Percentiles rank a stretch among this genome's conserved stretches.
phyloP scores from a whole-genome alignment of 2,888 invertebrate species.

The Pseudococcus longispinus region DNA sequence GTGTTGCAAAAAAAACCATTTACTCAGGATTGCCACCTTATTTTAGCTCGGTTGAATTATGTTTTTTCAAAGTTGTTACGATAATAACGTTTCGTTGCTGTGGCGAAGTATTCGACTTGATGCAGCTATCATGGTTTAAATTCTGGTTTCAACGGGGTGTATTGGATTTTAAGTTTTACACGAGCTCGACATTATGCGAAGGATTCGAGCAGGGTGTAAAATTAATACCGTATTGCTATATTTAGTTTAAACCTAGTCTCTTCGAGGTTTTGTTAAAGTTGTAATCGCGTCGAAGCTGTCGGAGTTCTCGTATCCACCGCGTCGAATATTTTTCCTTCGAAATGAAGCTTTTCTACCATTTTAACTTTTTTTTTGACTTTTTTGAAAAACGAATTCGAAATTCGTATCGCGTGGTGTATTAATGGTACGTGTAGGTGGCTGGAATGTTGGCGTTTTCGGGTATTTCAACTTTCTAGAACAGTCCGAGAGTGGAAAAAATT shows the following conservation, averaged over 20 bases:
- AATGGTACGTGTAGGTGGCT: not conserved
- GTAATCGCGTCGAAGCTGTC: not conserved
- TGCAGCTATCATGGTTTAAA: not conserved
- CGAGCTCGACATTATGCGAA: not conserved
- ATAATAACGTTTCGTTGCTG: not conserved
- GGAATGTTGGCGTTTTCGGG: not conserved
- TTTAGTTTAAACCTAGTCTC: not conserved
- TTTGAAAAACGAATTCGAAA: not conserved
- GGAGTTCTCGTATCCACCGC: not conserved
- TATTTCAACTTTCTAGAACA: not conserved
- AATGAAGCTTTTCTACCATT: not conserved
- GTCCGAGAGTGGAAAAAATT: too few species aligned
- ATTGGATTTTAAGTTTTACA: constrained; percentile 13
- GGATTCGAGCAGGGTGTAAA: not conserved
- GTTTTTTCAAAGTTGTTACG: constrained; percentile 37
- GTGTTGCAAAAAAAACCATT: not conserved
- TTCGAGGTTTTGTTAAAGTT: not conserved
- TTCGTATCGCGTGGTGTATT: not conserved
- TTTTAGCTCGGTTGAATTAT: constrained; percentile 9
- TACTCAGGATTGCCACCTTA: constrained; percentile 27
- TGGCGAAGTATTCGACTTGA: not conserved
- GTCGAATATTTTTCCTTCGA: not conserved
- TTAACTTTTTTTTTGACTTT: not conserved
- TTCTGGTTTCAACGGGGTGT: constrained; percentile 1
- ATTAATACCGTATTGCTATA: not conserved